Percentiles rank a stretch among this genome's conserved stretches.
Evolutionary conservation across 2,888 invertebrate genomes (phyloP).

Genomic region (Athrips mouffetella): DNA sequence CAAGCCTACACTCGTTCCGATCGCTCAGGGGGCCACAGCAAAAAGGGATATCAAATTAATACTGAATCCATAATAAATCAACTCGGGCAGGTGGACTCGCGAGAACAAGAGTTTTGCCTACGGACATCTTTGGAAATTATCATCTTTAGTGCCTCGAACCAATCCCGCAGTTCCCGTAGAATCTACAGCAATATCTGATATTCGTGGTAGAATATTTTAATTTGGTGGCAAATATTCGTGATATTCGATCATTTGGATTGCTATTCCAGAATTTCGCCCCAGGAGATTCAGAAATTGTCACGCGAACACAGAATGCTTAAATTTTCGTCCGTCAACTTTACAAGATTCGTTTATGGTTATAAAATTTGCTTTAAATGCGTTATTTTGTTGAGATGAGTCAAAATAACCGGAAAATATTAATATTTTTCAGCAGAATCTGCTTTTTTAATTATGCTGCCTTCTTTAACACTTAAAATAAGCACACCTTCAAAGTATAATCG

Average conservation of each 20-base stretch:
- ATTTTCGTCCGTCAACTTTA: not conserved
- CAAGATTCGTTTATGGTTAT: not conserved
- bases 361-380: not conserved
- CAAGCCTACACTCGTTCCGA: slow-evolving; percentile 60
- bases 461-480: slow-evolving; percentile 29
- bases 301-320: slow-evolving; percentile 36
- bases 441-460: slow-evolving; percentile 34
- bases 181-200: slow-evolving; percentile 8
- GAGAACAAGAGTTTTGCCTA: slow-evolving; percentile 68
- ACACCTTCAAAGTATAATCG: slow-evolving; percentile 54
- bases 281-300: slow-evolving; percentile 36
- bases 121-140: slow-evolving; percentile 72
- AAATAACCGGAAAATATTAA: no score
- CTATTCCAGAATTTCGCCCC: slow-evolving; percentile 29
- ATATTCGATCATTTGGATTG: slow-evolving; percentile 41
- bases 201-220: slow-evolving; percentile 27
- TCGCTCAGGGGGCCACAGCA: slow-evolving; percentile 74
- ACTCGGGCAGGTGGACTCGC: slow-evolving; percentile 73
- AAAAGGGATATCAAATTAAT: slow-evolving; percentile 79
- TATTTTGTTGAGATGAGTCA: no score
- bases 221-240: slow-evolving; percentile 45
- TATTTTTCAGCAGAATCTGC: slow-evolving; percentile 17
- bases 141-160: slow-evolving; percentile 43
- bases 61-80: slow-evolving; percentile 79
- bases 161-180: slow-evolving; percentile 31